Conservation (phyloP, 1,140 invertebrate species). For the Leucophenga varia region DNA sequence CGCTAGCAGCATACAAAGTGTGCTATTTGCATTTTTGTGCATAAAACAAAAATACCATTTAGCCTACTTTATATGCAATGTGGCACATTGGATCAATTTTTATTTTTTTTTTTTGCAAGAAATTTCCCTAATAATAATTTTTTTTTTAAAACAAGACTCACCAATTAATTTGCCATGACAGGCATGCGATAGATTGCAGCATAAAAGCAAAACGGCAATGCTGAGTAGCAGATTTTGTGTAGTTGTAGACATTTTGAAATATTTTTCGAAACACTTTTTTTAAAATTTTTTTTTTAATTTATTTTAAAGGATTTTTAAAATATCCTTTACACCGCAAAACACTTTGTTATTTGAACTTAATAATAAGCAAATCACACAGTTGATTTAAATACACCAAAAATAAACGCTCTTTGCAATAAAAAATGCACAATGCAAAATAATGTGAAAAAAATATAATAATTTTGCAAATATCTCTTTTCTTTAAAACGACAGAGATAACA, state of each 20-base stretch:
- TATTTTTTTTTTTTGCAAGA: too few relatives aligned
- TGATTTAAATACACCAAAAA: too few relatives aligned
- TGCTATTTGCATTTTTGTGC: too few relatives aligned
- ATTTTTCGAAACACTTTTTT: slow-evolving; percentile 13
- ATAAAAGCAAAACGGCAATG: slow-evolving; percentile 34
- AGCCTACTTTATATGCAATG: too few relatives aligned
- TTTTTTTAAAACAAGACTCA: too few relatives aligned
- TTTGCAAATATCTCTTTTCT: neutral
- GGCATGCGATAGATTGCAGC: slow-evolving; percentile 37
- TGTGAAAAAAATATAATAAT: neutral
- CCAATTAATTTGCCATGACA: slow-evolving; percentile 52
- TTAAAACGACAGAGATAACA: slow-evolving; percentile 10
- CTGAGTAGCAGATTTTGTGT: slow-evolving; percentile 34
- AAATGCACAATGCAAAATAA: neutral
- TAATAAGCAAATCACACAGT: too few relatives aligned
- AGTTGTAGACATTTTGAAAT: slow-evolving; percentile 32
- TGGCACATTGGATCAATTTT: too few relatives aligned
- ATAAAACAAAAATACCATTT: too few relatives aligned
- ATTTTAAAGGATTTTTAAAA: neutral
- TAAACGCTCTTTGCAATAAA: too few relatives aligned
- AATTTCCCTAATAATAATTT: too few relatives aligned
- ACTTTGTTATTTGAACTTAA: slow-evolving; percentile 4
- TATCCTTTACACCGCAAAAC: too few relatives aligned
- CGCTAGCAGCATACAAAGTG: too few relatives aligned
- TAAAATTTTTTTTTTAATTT: slow-evolving; percentile 11